Conservation (phyloP, 2,113 vertebrate species). For the Lasiurus borealis region DNA sequence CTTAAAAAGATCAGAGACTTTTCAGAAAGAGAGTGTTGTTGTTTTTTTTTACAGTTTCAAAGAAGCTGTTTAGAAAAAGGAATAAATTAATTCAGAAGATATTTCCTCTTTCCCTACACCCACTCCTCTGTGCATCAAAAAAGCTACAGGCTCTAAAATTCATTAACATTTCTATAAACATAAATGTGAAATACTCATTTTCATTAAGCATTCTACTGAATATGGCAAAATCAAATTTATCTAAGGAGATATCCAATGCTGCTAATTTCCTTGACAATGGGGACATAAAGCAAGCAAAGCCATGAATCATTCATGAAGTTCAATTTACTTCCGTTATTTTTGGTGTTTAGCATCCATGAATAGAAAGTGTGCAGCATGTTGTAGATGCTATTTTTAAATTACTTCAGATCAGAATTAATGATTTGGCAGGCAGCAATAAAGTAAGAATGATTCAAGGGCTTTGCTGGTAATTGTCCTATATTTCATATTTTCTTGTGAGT, state of each 20-base stretch:
- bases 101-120: constrained; percentile 62
- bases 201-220: constrained; percentile 77
- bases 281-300: constrained; percentile 71
- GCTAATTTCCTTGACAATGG: constrained; percentile 68
- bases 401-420: constrained; percentile 73
- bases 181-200: constrained; percentile 80
- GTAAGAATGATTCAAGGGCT: constrained; percentile 58
- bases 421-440: constrained; percentile 63
- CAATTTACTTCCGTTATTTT: constrained; percentile 78
- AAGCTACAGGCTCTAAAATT: constrained; percentile 68
- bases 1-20: constrained; percentile 68
- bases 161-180: constrained; percentile 77
- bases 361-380: constrained; percentile 73
- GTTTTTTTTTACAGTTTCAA: constrained; percentile 68
- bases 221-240: constrained; percentile 79
- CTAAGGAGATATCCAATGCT: constrained; percentile 64
- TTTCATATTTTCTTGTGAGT: constrained; percentile 50
- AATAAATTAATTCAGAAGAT: constrained; percentile 80
- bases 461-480: constrained; percentile 66
- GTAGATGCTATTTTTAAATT: constrained; percentile 70
- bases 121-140: constrained; percentile 70
- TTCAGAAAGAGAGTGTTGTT: constrained; percentile 39
- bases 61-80: constrained; percentile 64
- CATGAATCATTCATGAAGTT: constrained; percentile 79
- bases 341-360: constrained; percentile 66